Base-by-base conservation (phyloP, 2,797 vertebrate genomes). In the Simalia tracyae region DNA sequence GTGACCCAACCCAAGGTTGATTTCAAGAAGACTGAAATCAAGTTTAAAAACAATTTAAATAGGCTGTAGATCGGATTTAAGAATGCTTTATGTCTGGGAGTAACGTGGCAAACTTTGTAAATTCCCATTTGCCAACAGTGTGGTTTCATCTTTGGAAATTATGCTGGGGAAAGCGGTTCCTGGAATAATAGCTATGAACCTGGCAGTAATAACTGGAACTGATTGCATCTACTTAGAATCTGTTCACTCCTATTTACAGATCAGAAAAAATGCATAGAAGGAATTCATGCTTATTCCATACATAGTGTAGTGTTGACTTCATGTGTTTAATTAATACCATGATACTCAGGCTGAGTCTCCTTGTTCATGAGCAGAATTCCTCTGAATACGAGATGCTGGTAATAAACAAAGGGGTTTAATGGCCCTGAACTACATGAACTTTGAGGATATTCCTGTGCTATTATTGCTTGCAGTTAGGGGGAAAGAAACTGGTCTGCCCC, bases 131-230 rank as follows among this genome's bases (percentile, higher is more conserved):
- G 1, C n/a, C 92, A 90, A 91, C 81, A 92, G 84, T 92, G 8
- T 63, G 66, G n/a, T 86, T 95, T 92, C 2, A 88, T 36, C 86
- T 92, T 42, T 93, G 36, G 24, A 81, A 92, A 92, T 88, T 63
- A 76, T 88, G 90, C 66, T 90, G 24, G 84, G 1, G 61, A 22
- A 90, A 94, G 22, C 0, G 46, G 12, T 93, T 94, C 56, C 84
- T 95, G 64, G 94, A 91, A 92, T 4, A 76, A 50, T n/a, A 72
- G 42, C 2, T 26, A 84, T 88, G 85, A 92, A 93, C 63, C 5
- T 95, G 86, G 8, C n/a, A 93, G 68, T 1, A 2, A 85, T 24
- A 81, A 90, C 0, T 90, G 15, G 2, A 24, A 26, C n/a, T 93
- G 91, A 92, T 28, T 93, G 54, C 54, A 60, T 12, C 66, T 88